Conservation (phyloP, 2,888 invertebrate genomes). For the Nephrotoma guestfalica region DNA sequence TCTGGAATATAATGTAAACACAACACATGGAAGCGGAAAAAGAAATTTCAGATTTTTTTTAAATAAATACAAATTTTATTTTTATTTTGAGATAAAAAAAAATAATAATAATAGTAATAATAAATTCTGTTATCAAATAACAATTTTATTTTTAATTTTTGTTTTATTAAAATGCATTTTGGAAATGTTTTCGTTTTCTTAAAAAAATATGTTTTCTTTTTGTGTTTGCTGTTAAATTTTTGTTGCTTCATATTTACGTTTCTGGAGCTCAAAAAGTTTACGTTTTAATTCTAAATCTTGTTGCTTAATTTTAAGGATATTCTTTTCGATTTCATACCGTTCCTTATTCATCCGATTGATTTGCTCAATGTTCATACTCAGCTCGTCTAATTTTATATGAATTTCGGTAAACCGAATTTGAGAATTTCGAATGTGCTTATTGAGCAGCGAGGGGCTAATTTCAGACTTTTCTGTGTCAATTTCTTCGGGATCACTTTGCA, state of each 20-base stretch:
- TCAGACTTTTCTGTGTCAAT: neutral
- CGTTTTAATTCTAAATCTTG: neutral
- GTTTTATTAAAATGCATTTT: neutral
- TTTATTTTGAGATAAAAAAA: neutral
- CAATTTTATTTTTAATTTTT: neutral
- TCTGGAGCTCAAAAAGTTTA: neutral
- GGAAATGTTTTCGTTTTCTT: neutral
- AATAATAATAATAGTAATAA: neutral
- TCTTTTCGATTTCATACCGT: neutral
- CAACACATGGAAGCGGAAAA: neutral
- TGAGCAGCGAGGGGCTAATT: neutral
- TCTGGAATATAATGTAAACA: neutral
- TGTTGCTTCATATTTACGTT: neutral
- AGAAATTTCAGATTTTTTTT: neutral
- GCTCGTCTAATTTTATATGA: neutral
- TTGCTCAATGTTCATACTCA: neutral
- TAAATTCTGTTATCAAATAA: neutral
- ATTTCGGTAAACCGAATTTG: neutral
- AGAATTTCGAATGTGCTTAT: neutral
- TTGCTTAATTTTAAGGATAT: neutral
- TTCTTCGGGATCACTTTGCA: neutral
- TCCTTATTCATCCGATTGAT: neutral
- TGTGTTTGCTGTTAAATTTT: neutral
- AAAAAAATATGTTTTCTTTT: neutral
- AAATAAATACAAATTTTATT: neutral